A percentile compares a stretch with the other conserved stretches of the same genome.
These are phyloP conservation scores for Pardosa pseudoannulata DNA, from an alignment of 2,888 invertebrate genomes.

Conservation along the genomic window DNA sequence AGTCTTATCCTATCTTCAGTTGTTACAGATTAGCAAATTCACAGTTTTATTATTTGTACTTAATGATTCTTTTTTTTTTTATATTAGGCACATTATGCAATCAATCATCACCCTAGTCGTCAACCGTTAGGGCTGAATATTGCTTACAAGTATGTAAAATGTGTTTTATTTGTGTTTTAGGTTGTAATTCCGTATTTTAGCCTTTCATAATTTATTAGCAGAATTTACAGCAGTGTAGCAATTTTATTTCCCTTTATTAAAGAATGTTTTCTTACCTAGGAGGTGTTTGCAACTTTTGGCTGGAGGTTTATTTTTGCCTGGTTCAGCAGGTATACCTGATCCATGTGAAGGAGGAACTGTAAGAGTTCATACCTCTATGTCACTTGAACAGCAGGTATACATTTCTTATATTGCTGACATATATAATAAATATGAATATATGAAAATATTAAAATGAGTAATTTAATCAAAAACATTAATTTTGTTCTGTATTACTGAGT, in stretches of 20 bases:
- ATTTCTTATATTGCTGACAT: too few relatives aligned
- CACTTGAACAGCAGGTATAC: conserved; percentile 85
- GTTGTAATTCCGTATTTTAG: not conserved
- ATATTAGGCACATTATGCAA: conserved; percentile 90
- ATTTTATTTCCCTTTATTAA: not conserved
- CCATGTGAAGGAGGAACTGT: conserved; percentile 94
- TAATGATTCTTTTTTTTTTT: conserved; percentile 25
- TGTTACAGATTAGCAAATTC: too few relatives aligned
- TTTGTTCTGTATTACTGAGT: too few relatives aligned
- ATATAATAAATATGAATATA: too few relatives aligned
- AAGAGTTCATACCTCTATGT: conserved; percentile 92
- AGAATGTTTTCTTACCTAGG: conserved; percentile 78
- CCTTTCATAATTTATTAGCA: too few relatives aligned
- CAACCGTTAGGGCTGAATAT: conserved; percentile 94
- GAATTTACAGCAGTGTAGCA: too few relatives aligned
- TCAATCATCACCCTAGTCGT: conserved; percentile 95
- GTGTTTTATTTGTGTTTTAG: too few relatives aligned
- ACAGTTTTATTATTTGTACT: too few relatives aligned
- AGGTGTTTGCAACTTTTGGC: conserved; percentile 93
- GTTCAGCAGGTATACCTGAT: conserved; percentile 85
- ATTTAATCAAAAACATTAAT: too few relatives aligned
- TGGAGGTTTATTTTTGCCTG: conserved; percentile 95
- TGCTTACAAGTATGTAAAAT: conserved; percentile 83
- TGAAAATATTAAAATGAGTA: too few relatives aligned
- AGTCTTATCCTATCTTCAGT: too few relatives aligned